phyloP scores from a whole-genome alignment of 2,888 invertebrate species.

The Seladonia tumulorum region DNA sequence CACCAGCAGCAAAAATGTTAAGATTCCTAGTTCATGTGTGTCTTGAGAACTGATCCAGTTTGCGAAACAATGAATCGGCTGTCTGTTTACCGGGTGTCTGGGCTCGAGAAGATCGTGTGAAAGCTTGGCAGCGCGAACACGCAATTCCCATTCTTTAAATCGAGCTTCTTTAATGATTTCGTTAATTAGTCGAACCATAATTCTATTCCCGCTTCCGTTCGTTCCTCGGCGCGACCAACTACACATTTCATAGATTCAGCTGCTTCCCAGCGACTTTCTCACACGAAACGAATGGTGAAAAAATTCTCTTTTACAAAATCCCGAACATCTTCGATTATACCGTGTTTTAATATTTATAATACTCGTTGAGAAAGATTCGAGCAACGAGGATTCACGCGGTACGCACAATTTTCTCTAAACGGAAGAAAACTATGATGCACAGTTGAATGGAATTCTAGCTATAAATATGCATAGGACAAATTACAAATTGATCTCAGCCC shows the following conservation, averaged over 20 bases:
- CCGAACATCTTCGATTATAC: not conserved
- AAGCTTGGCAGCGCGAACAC: constrained; percentile 15
- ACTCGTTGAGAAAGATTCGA: not conserved
- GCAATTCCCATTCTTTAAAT: constrained; percentile 48
- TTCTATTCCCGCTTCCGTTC: constrained; percentile 40
- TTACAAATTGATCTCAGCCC: constrained; percentile 37
- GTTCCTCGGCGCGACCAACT: not conserved
- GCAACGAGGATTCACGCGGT: not conserved
- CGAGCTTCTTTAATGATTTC: constrained; percentile 43
- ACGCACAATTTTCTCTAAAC: not conserved
- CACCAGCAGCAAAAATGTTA: not conserved
- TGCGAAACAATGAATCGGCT: not conserved
- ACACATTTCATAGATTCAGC: constrained; percentile 8
- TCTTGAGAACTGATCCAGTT: constrained; percentile 6
- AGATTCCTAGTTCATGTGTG: not conserved
- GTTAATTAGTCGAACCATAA: constrained; percentile 61
- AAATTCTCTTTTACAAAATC: not conserved
- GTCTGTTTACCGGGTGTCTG: constrained; percentile 9
- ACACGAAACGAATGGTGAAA: constrained; percentile 17
- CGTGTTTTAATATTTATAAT: not conserved
- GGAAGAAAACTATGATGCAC: not conserved
- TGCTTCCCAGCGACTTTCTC: constrained; percentile 41
- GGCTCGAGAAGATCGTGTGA: constrained; percentile 47
- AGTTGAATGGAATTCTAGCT: not conserved
- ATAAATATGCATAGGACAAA: not conserved